Base-by-base conservation (phyloP, 2,797 vertebrate species). In the Xenops minutus region DNA sequence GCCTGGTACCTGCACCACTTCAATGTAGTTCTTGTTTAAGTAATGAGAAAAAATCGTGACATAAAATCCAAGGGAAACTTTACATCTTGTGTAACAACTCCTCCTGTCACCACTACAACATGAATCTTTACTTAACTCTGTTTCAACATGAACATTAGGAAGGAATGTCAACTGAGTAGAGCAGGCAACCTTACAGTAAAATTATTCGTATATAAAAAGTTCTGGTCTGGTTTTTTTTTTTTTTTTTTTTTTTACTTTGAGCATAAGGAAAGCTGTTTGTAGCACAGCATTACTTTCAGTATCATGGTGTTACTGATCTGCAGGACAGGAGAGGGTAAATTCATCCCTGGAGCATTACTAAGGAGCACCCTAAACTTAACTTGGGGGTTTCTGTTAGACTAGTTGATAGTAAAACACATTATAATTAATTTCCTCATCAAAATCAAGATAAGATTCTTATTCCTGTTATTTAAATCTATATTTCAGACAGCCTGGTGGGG, bases 31-130 rank as follows among this genome's bases (percentile, higher is more conserved):
- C 89, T 96, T 97, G 92, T 96, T 96, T 92, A 95, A 97, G 95
- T 97, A 97, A 97, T 92, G 92, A 94, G 92, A 96, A 97, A 96
- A 97, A 96, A 96, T 89, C n/a, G 64, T 95, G 89, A 93, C 89
- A 95, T 73, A 87, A 93, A 95, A 92, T 95, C 85, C 80, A 93
- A 96, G 77, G 88, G 93, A 97, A 97, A 95, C 91, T 83, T 93
- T 95, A 94, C 92, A 96, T 96, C 93, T 96, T 96, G 89, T 94
- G 69, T 92, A 96, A 95, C 94, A 97, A 96, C 93, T 95, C 91
- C 94, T 96, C 85, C 93, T 96, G 94, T 97, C 97, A 97, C 94
- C 96, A 96, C 94, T 95, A 73, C 82, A 86, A 92, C 87, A 95
- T 94, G 95, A 97, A 97, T 94, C 92, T 95, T 96, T 90, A 89